A percentile compares a stretch with the other conserved stretches of the same genome.
Conservation (phyloP, 2,113 vertebrate species). For the Catagonus wagneri region DNA sequence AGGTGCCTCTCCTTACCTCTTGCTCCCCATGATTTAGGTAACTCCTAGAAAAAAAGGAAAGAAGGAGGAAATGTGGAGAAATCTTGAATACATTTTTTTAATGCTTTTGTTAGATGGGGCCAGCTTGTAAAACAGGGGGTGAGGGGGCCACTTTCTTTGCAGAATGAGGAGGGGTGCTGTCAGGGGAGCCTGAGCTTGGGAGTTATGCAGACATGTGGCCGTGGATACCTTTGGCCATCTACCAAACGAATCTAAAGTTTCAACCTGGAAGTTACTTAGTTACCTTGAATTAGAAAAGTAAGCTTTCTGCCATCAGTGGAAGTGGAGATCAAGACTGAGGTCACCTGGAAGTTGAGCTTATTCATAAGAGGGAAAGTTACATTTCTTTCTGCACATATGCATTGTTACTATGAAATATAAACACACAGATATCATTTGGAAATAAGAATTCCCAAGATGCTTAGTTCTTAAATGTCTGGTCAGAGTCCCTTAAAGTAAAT, state of each 20-base stretch:
- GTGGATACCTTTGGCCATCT: neutral
- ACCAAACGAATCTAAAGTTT: neutral
- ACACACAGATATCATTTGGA: neutral
- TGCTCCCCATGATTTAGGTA: neutral
- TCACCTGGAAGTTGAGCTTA: neutral
- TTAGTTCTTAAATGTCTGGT: neutral
- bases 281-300: neutral
- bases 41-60: neutral
- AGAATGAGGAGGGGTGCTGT: fast-evolving
- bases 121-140: neutral
- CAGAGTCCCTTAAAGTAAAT: neutral
- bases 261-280: neutral
- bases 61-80: neutral
- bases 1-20: neutral
- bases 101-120: neutral
- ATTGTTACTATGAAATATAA: neutral
- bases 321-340: neutral
- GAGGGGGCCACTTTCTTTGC: neutral
- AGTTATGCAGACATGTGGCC: neutral
- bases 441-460: neutral
- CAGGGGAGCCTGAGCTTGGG: neutral
- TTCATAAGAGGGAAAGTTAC: neutral
- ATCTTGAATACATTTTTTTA: neutral
- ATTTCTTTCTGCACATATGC: neutral
- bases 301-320: neutral